These are phyloP conservation scores for Alaudala cheleensis DNA, from an alignment of 2,113 vertebrate species.

Conservation along the genomic window DNA sequence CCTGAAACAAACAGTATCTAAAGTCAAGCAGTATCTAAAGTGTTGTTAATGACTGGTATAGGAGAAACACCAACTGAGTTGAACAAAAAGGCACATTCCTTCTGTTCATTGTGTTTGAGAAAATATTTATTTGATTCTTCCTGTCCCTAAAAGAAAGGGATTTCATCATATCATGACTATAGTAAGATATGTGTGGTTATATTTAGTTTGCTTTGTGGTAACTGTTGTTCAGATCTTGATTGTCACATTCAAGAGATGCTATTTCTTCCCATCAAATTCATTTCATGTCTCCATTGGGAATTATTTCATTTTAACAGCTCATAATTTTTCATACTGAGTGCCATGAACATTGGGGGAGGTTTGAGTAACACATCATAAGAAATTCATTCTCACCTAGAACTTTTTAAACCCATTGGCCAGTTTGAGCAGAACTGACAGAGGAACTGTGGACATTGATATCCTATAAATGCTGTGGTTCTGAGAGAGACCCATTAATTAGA, in stretches of 20 bases:
- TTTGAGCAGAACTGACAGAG: background rate
- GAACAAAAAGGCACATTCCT: background rate
- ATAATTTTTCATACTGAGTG: background rate
- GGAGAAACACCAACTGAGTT: background rate
- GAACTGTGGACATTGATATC: fast-evolving
- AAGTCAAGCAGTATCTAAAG: background rate
- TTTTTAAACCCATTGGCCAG: background rate
- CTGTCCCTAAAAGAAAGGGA: background rate
- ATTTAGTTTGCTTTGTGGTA: background rate
- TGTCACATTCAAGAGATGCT: background rate
- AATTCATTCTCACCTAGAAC: background rate
- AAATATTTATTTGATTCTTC: background rate
- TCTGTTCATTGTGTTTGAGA: background rate
- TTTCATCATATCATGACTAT: background rate
- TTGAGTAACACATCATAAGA: background rate
- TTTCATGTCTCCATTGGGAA: background rate
- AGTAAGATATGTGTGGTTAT: background rate
- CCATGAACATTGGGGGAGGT: background rate
- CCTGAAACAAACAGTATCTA: background rate
- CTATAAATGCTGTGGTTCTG: background rate
- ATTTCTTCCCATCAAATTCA: background rate
- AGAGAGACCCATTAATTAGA: background rate
- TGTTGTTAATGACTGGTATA: background rate
- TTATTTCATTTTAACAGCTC: background rate
- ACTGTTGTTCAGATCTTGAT: background rate